Base-by-base conservation (phyloP, 2,113 vertebrate species). In the Tyto alba region DNA sequence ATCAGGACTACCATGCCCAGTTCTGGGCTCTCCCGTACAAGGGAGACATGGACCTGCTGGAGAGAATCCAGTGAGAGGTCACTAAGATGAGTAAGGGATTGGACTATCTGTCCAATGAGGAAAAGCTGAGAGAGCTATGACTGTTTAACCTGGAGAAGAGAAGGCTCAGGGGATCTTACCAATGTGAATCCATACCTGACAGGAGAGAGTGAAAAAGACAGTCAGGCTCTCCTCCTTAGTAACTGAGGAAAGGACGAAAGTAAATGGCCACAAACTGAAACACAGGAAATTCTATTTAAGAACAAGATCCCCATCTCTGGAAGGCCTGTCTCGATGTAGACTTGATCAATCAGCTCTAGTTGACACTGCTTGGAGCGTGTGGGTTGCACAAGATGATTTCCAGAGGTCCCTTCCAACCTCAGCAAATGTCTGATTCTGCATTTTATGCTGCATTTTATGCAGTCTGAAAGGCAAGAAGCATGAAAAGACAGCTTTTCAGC, bases 401-500 rank as follows among this genome's bases (percentile, higher is more conserved):
- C 66, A 71, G 79, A 86, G 11, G 26, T 63, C 10, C 11, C 27
- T 93, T 78, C 60, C 20, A 78, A 86, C 16, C 11, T 73, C 72
- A 68, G 34, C 15, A 89, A 50, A 43, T n/a, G 30, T 88, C 79
- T 68, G 57, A 79, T 72, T 85, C 86, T 72, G 57, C 45, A 38
- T 84, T 95, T 84, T 85, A 81, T 59, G 30, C 55, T 77, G 41
- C 55, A n/a, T 93, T 38, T 89, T 93, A 74, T n/a, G n/a, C 29
- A 84, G 57, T 81, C 64, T 71, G 81, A 89, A 84, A 85, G 36
- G 83, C 74, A 85, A 88, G 45, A 78, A 81, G 76, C 68, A 55
- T 53, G 84, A 64, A 87, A 91, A 89, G 66, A 93, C 47, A 71
- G 41, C 45, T 91, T 95, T 97, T 95, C 73, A 91, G 59, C 93